Base-by-base conservation (phyloP, 2,113 vertebrate species). In the Megaptera novaeangliae region DNA sequence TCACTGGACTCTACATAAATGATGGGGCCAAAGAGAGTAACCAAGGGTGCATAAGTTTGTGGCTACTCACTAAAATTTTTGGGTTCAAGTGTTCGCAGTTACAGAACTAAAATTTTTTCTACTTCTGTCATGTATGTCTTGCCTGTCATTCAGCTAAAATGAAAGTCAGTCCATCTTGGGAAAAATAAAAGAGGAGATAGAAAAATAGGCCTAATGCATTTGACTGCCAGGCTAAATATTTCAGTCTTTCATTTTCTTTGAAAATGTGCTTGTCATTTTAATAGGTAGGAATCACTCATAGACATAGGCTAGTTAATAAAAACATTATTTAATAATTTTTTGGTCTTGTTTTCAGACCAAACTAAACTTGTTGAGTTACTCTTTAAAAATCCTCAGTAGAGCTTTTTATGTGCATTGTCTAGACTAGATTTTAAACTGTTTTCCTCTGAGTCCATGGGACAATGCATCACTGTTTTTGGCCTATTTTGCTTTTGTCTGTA, bases 121-220 rank as follows among this genome's bases (percentile, higher is more conserved):
- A 57, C 2, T 57, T 96, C 31, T 52, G 31, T 89, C 36, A 36
- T 85, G 2, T 72, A 69, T 71, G 39, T 64, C 84, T 93, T 92
- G 6, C 61, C 36, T 92, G 5, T 95, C 82, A 93, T 15, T 96
- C 71, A 89, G 4, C 74, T 95, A 87, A 92, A 96, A 90, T 92
- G 31, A 5, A 90, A 92, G 36, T 85, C 52, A 93, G 46, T 57
- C 13, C 52, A 36, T 80, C 57, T 36, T 15, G n/a, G n/a, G n/a
- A 0, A 27, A 55, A 89, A 93, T 55, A 1, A 82, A 88, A 88
- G 1, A 6, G 8, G 8, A 57, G 49, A 68, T 49, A 36, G 25
- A 57, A 66, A 95, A 74, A 77, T 83, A 44, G 23, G 2, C 52
- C 59, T 86, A 75, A 55, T 3, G 68, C 5, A 55, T 93, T 95